These are phyloP conservation scores for Penaeus monodon DNA, from an alignment of 2,888 invertebrate genomes.

Conservation along the genomic window DNA sequence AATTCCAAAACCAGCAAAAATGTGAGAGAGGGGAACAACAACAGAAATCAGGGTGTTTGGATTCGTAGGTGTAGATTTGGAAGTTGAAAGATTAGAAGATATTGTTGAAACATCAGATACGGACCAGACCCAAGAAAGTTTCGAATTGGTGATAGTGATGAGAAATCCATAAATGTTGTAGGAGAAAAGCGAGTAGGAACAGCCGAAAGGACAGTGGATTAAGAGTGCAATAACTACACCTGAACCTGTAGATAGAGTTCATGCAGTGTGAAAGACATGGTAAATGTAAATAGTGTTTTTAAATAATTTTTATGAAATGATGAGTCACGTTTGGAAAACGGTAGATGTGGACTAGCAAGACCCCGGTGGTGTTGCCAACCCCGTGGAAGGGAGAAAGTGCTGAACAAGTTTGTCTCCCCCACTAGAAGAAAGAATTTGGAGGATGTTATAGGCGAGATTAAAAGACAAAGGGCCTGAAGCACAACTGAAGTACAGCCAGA, in stretches of 20 bases:
- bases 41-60: slow-evolving; percentile 18
- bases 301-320: slow-evolving; percentile 45
- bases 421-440: slow-evolving; percentile 59
- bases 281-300: slow-evolving; percentile 55
- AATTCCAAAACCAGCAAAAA: no score
- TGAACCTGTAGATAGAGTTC: slow-evolving; percentile 61
- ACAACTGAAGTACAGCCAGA: slow-evolving; percentile 49
- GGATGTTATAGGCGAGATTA: slow-evolving; percentile 61
- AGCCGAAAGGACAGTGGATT: slow-evolving; percentile 65
- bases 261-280: slow-evolving; percentile 45
- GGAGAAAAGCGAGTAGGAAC: slow-evolving; percentile 55
- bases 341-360: slow-evolving; percentile 26
- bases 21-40: not conserved
- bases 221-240: slow-evolving; percentile 66
- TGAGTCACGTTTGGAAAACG: slow-evolving; percentile 32
- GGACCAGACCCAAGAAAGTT: slow-evolving; percentile 54
- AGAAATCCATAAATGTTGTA: slow-evolving; percentile 32
- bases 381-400: slow-evolving; percentile 21
- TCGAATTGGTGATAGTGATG: slow-evolving; percentile 59
- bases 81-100: slow-evolving; percentile 55
- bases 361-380: slow-evolving; percentile 27
- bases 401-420: slow-evolving; percentile 56
- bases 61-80: slow-evolving; percentile 53
- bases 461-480: slow-evolving; percentile 56
- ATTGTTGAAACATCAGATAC: slow-evolving; percentile 61